Base-by-base conservation (phyloP, 2,113 vertebrate genomes). In the Chauna torquata region DNA sequence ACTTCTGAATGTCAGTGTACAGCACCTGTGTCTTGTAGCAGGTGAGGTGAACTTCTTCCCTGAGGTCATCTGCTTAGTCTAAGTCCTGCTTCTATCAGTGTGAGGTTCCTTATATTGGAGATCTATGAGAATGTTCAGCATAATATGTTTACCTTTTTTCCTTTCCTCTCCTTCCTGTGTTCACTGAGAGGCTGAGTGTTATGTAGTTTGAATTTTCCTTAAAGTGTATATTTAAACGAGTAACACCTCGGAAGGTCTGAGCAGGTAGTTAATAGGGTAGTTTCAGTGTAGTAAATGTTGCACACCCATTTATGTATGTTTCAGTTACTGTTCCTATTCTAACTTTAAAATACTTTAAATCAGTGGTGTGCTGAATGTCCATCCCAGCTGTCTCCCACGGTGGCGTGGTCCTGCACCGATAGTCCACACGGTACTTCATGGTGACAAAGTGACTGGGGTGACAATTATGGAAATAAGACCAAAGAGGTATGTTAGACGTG, bases 321-420 rank as follows among this genome's bases (percentile, higher is more conserved):
- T 58, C 9, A 27, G 12, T 23, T 82, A 25, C 52, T 44, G 17
- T 72, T 84, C 25, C 38, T 79, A 1, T 62, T 84, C 90, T 97
- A 54, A 98, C 50, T 61, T 82, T 38, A 82, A 59, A 52, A n/a
- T 92, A 74, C 79, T 96, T 80, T 30, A 12, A 89, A 96, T 89
- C 97, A 99, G 99, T 45, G 99, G 99, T 0, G 91, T 99, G 66
- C 94, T 99, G 90, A 99, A 99, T 3, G 96, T 99, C 59, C 99
- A 99, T 88, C 99, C 99, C 64, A 99, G 99, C 96, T 99, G 98
- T 70, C 98, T 99, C 62, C 99, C 99, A 0, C 97, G 99, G 23
- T 99, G 99, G 99, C 98, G 99, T 47, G 99, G 99, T 15, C 98
- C 99, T 28, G 99, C 99, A 7, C 99, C 99, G 0, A 96, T 99